phyloP scores from a whole-genome alignment of 2,113 vertebrate genomes.

The Falcunculus frontatus region DNA sequence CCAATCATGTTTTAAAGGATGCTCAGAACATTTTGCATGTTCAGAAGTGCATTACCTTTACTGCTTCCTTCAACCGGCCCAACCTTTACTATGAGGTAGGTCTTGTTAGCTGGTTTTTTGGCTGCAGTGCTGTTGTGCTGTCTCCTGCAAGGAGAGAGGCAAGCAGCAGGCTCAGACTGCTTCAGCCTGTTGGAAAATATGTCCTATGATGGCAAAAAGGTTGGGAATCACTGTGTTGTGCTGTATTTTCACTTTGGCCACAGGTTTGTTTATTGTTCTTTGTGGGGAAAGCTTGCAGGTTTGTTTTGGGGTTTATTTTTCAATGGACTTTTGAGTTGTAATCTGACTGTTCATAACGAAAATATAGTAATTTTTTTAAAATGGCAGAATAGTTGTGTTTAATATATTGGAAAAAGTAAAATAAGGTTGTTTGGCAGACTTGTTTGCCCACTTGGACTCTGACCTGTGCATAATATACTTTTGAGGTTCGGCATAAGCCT shows the following conservation, averaged over 20 bases:
- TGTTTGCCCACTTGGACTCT: background rate
- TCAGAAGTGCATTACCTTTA: slow-evolving; percentile 82
- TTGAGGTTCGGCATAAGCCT: slow-evolving; percentile 87
- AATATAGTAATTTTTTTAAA: background rate
- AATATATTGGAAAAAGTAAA: background rate
- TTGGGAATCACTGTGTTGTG: background rate
- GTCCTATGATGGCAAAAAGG: background rate
- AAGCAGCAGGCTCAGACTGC: background rate
- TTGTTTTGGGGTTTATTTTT: background rate
- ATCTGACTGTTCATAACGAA: background rate
- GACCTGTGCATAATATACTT: background rate
- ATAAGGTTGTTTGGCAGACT: background rate
- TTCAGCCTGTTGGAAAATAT: background rate
- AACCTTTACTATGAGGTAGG: slow-evolving; percentile 94
- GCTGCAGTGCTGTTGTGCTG: background rate
- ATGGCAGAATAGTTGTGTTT: background rate
- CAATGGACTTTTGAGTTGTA: background rate
- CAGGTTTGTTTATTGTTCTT: background rate
- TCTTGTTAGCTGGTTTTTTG: background rate
- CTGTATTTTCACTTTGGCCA: background rate
- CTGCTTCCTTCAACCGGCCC: slow-evolving; percentile 90
- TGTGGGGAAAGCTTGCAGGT: background rate
- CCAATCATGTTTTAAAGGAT: slow-evolving; percentile 86
- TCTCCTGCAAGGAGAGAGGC: background rate
- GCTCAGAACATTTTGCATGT: slow-evolving; percentile 90